phyloP scores from a whole-genome alignment of 2,888 invertebrate species.

The Ophion obscuratus region DNA sequence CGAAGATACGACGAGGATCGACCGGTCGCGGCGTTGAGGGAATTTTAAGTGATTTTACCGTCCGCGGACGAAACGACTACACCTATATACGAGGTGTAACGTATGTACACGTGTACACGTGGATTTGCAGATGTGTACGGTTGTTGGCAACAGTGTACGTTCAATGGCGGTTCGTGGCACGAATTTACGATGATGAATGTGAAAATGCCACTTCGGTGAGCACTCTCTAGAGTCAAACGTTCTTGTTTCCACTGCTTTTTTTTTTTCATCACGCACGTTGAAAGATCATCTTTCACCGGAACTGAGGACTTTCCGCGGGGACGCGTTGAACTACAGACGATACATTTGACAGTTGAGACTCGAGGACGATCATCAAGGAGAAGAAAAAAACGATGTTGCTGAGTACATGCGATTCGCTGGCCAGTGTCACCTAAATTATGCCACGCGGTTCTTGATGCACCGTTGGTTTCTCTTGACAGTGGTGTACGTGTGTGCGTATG shows the following conservation, averaged over 20 bases:
- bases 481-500: background rate
- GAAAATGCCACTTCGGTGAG: constrained; percentile 51
- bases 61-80: constrained; percentile 32
- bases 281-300: constrained; percentile 1
- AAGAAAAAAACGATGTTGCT: constrained; percentile 8
- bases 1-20: constrained; percentile 31
- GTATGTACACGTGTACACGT: background rate
- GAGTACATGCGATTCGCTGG: constrained; percentile 44
- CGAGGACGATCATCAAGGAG: constrained; percentile 21
- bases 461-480: constrained; percentile 39
- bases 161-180: constrained; percentile 43
- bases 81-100: background rate
- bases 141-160: constrained; percentile 28
- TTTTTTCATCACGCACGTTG: background rate
- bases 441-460: constrained; percentile 20
- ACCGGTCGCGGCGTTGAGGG: constrained; percentile 40
- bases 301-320: background rate
- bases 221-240: constrained; percentile 18
- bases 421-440: constrained; percentile 66
- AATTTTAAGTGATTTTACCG: constrained; percentile 63
- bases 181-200: constrained; percentile 64
- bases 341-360: constrained; percentile 27
- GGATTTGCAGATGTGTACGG: background rate
- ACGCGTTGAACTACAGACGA: constrained; percentile 19
- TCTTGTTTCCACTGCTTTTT: background rate